phyloP scores from a whole-genome alignment of 2,113 vertebrate genomes.

The Anas platyrhynchos region DNA sequence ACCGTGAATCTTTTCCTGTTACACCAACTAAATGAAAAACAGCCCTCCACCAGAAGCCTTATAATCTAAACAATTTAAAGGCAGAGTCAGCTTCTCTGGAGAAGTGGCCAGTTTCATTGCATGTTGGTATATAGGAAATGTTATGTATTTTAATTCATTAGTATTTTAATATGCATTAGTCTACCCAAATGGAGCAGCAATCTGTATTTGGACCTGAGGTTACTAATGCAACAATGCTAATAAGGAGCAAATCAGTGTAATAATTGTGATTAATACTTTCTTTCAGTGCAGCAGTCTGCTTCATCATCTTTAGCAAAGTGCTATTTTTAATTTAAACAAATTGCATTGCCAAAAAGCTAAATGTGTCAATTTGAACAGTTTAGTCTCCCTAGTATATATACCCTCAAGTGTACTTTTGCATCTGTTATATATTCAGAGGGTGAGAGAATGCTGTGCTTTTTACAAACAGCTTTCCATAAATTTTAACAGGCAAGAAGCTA shows the following conservation, averaged over 20 bases:
- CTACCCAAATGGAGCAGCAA: background rate
- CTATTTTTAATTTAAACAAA: conserved; percentile 48
- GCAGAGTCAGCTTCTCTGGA: background rate
- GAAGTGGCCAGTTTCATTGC: background rate
- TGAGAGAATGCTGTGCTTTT: background rate
- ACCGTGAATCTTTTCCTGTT: background rate
- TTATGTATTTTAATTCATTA: background rate
- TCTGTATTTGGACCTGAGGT: background rate
- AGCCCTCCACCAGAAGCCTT: background rate
- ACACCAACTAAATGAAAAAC: background rate
- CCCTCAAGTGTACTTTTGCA: conserved; percentile 3
- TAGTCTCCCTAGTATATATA: background rate
- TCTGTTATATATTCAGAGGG: background rate
- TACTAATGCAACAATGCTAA: background rate
- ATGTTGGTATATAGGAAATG: background rate
- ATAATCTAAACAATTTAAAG: background rate
- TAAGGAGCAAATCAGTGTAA: background rate
- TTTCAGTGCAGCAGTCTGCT: background rate
- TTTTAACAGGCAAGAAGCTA: background rate
- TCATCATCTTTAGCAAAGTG: conserved; percentile 14
- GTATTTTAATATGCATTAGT: background rate
- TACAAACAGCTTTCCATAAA: conserved; percentile 8
- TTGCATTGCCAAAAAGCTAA: conserved; percentile 9
- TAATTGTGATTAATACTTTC: conserved; percentile 15
- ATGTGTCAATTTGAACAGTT: conserved; percentile 30